These are phyloP conservation scores for Zoanthus sociatus DNA, from an alignment of 92 coral and sea anemone species.

Conservation along the genomic window DNA sequence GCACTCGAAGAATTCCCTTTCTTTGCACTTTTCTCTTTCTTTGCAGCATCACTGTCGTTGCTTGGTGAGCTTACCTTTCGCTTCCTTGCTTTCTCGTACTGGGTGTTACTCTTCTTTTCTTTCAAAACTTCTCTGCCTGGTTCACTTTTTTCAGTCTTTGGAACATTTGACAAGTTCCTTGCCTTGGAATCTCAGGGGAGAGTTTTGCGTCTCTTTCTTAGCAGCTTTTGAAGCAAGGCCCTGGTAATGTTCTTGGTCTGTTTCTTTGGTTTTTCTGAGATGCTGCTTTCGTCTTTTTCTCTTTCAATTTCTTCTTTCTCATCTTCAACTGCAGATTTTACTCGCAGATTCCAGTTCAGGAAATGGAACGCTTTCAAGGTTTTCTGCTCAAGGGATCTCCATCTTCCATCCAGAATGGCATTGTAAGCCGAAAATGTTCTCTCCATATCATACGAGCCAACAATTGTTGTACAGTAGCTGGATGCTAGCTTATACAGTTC, in stretches of 20 bases:
- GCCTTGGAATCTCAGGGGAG: background rate
- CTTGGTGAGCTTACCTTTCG: constrained; percentile 33
- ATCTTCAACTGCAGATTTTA: constrained; percentile 38
- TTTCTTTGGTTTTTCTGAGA: constrained; percentile 5
- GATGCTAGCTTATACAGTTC: constrained; percentile 53
- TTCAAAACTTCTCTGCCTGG: constrained; percentile 8
- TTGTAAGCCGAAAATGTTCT: constrained; percentile 57
- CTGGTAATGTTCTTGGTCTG: background rate
- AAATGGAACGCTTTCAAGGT: constrained; percentile 59
- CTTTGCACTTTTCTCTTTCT: constrained; percentile 16
- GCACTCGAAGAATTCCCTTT: constrained; percentile 17
- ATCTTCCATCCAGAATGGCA: constrained; percentile 48
- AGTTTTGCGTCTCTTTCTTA: background rate
- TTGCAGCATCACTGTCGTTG: constrained; percentile 45
- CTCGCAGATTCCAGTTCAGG: constrained; percentile 64
- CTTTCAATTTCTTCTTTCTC: constrained; percentile 16
- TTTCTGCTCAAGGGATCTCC: constrained; percentile 43
- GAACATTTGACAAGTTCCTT: constrained; percentile 21
- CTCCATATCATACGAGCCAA: constrained; percentile 71
- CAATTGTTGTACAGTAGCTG: constrained; percentile 45
- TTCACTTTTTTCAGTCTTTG: constrained; percentile 36
- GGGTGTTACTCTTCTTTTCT: background rate
- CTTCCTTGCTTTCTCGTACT: constrained; percentile 26
- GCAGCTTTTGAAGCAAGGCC: constrained; percentile 10
- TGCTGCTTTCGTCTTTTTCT: background rate